phyloP scores from a whole-genome alignment of 2,888 invertebrate genomes.

The Yponomeuta malinellus region DNA sequence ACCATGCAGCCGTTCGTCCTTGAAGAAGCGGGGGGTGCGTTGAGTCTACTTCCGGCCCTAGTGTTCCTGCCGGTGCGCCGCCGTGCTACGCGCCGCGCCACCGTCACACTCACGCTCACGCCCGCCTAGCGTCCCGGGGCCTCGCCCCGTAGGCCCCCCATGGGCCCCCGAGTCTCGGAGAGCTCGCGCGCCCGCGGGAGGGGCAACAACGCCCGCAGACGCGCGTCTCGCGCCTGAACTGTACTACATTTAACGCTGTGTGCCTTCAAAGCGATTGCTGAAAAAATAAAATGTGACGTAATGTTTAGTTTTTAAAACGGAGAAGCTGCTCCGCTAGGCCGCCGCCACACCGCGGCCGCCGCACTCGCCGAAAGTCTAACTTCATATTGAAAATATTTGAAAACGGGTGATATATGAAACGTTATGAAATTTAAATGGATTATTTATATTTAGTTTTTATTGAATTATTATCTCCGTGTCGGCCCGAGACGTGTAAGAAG shows the following conservation, averaged over 20 bases:
- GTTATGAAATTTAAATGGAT: conserved; percentile 62
- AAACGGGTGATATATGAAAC: conserved; percentile 76
- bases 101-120: conserved; percentile 94
- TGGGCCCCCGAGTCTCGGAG: conserved; percentile 18
- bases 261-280: conserved; percentile 88
- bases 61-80: conserved; percentile 96
- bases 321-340: conserved; percentile 62
- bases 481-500: conserved; percentile 72
- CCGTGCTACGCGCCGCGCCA: conserved; percentile 89
- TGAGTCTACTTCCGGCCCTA: conserved; percentile 90
- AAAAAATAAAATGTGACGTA: conserved; percentile 70
- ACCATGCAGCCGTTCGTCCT: conserved; percentile 96
- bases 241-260: conserved; percentile 82
- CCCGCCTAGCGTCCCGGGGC: conserved; percentile 81
- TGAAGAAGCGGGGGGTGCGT: conserved; percentile 76
- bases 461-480: conserved; percentile 64
- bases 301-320: conserved; percentile 47
- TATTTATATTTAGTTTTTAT: conserved; percentile 31
- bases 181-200: conserved; percentile 38
- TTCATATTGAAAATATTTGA: conserved; percentile 73
- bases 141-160: conserved; percentile 20
- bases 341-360: conserved; percentile 58
- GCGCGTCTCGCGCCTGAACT: conserved; percentile 47
- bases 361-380: conserved; percentile 64
- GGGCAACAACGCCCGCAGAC: conserved; percentile 54